phyloP scores from a whole-genome alignment of 2,888 invertebrate species.

The Rhingia rostrata region DNA sequence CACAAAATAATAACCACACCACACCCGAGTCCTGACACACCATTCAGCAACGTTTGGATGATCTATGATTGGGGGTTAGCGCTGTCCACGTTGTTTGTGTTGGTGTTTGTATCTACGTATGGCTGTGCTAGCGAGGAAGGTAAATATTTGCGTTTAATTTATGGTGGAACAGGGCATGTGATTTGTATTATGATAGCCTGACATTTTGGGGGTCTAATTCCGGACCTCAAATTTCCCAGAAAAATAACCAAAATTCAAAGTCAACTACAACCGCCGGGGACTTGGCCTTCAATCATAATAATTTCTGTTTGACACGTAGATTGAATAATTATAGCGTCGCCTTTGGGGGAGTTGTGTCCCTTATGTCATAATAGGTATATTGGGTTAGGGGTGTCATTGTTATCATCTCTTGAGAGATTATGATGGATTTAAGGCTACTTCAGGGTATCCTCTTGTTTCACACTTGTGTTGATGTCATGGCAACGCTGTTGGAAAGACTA shows the following conservation, averaged over 20 bases:
- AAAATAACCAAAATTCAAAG: constrained; percentile 8
- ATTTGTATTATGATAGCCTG: constrained; percentile 35
- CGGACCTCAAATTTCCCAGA: constrained; percentile 31
- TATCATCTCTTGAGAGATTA: constrained; percentile 20
- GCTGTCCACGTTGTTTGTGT: not conserved
- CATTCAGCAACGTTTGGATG: constrained; percentile 33
- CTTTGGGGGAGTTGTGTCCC: constrained; percentile 1
- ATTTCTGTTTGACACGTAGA: constrained; percentile 57
- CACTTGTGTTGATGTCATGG: no score
- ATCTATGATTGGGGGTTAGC: constrained; percentile 59
- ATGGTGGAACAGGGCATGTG: constrained; percentile 40
- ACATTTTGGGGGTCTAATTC: constrained; percentile 36
- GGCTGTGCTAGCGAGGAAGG: constrained; percentile 49
- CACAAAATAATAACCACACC: constrained; percentile 62
- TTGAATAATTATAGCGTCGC: constrained; percentile 54
- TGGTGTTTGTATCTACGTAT: constrained; percentile 9
- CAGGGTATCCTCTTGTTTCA: no score
- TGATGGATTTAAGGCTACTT: constrained; percentile 3
- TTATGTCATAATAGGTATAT: constrained; percentile 4
- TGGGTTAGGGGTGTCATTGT: constrained; percentile 1
- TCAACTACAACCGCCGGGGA: constrained; percentile 14
- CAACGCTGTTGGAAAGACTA: no score
- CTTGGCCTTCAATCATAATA: constrained; percentile 63
- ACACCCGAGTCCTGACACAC: not conserved
- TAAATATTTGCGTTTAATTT: constrained; percentile 73